phyloP scores from a whole-genome alignment of 2,113 vertebrate genomes.

The Ardeotis arabs region DNA sequence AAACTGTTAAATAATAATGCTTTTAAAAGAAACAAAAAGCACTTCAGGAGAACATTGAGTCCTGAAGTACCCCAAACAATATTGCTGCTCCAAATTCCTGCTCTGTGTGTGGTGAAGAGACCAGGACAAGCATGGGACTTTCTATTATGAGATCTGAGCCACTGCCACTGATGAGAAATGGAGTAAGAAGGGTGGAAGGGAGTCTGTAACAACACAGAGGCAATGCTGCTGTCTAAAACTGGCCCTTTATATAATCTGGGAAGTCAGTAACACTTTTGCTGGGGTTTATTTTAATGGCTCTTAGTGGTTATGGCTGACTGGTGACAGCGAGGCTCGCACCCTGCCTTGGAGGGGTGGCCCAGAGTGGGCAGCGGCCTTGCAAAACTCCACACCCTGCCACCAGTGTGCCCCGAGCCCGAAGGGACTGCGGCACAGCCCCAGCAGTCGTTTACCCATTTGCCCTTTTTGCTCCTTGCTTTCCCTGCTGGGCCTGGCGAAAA shows the following conservation, averaged over 20 bases:
- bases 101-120: conserved; percentile 24
- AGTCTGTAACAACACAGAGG: not conserved
- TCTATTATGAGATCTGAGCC: conserved; percentile 2
- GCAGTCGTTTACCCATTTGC: rapidly evolving
- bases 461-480: not conserved
- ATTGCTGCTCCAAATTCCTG: not conserved
- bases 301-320: not conserved
- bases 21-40: conserved; percentile 37
- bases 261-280: not conserved
- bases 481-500: conserved; percentile 2
- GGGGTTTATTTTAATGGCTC: conserved; percentile 9
- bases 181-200: conserved; percentile 31
- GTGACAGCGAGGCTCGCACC: rapidly evolving
- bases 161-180: not conserved
- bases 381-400: not conserved
- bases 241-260: not conserved
- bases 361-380: rapidly evolving
- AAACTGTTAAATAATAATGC: not conserved
- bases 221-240: not conserved
- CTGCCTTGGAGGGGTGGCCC: not conserved
- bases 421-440: rapidly evolving
- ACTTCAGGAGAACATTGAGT: not conserved
- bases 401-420: rapidly evolving
- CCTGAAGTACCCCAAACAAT: conserved; percentile 2
- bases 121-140: not conserved